Evolutionary conservation across 2,888 invertebrate genomes (phyloP), one percentile per base, ranked within the genome.

Genomic region (Serrognathus titanus): DNA sequence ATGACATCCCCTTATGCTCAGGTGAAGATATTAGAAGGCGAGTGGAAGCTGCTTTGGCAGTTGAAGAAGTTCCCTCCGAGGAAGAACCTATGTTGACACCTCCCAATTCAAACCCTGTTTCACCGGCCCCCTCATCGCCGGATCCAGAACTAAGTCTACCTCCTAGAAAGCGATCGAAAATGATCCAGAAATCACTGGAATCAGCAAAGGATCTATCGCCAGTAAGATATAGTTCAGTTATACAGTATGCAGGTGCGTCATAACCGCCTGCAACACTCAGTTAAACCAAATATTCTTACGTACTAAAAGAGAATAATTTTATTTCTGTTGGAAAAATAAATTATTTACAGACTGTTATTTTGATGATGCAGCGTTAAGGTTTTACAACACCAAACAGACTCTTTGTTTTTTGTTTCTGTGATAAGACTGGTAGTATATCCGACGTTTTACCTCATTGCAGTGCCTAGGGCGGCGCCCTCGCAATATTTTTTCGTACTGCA

Each of bases 241-340:
- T 93, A 73, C 92, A 92, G 66, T 94, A 91, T 73, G 94, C 93
- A 12, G 85, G 87, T 64, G 86, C 90, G 69, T 80, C 82, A 75
- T 78, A 85, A 73, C 65, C 8, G 11, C 40, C 4, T 20, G 16
- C 6, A 43, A 43, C 12, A 16, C 13, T 20, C 43, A 31, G 24
- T 31, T 31, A 31, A 31, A 31, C 24, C 24, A 31, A 31, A 31
- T 31, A 31, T 31, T 43, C 43, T 16, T 13, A 43, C 43, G 43
- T 43, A 43, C 20, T 43, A 43, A 43, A 43, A 10, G 16, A 43
- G 20, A 43, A n/a, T 16, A 3, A n/a, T 43, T 20, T 43, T 43
- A 20, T 43, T 16, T 40, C 40, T 12, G 11, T 40, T 40, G 11
- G 40, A 31, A 31, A 31, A 31, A 31, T 31, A 31, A 31, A 31